Evolutionary conservation across 2,113 vertebrate species (phyloP), one percentile per base, ranked within the genome.

Genomic region (Serinus canaria): DNA sequence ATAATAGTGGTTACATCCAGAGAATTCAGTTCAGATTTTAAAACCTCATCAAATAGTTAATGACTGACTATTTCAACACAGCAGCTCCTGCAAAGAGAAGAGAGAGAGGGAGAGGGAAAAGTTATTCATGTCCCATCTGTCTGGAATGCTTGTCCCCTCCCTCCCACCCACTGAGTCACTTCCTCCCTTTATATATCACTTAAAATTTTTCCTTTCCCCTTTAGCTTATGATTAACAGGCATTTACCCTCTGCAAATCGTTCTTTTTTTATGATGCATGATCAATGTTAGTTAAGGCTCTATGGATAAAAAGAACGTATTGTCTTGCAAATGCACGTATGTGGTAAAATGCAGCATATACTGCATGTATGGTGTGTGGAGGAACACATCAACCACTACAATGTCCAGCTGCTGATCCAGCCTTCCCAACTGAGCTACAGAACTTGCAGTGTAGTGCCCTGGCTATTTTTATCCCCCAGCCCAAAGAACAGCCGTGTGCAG

Each of bases 51-150:
- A 95, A 94, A 94, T 96, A 96, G 91, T 96, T 96, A 97, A 95
- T 95, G 82, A 94, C 86, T 89, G 95, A 95, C 92, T 96, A 43
- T 96, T 97, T 96, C 90, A 95, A 96, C 88, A 95, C 63, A 96
- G 92, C 90, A 95, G 89, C 89, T 95, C 83, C 91, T 96, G 88
- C 84, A 92, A 87, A 93, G 91, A 93, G 74, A 95, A 85, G 74
- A 92, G 78, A 93, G 91, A 96, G 90, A 90, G 64, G 82, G 95
- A 95, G 90, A 90, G 63, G 79, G 95, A 95, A 96, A 97, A 97
- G 95, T 97, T 97, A 96, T 95, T 97, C 96, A 95, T 92, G 91
- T 96, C 95, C 92, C 94, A 95, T 97, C 95, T 96, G 95, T 97
- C 95, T 97, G 96, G 94, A 97, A 97, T 37, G 88, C 70, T 93